phyloP scores from a whole-genome alignment of 1,140 invertebrate genomes.

The Pantala flavescens region DNA sequence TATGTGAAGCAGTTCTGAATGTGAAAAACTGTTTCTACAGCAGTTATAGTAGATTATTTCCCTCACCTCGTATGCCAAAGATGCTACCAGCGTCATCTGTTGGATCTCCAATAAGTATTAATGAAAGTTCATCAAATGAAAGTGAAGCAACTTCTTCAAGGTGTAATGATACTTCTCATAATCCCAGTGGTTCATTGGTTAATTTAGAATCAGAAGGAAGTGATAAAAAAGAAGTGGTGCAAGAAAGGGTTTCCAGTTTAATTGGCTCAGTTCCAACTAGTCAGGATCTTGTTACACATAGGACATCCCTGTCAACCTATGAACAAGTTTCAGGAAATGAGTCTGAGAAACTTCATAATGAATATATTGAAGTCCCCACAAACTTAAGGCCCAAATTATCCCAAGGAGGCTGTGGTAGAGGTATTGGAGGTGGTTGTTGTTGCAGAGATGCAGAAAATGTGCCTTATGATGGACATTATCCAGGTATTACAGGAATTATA shows the following conservation, averaged over 20 bases:
- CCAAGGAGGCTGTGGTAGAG: background rate
- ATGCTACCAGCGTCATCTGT: background rate
- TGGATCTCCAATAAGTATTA: background rate
- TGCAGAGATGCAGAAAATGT: background rate
- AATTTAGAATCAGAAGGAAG: too few species aligned
- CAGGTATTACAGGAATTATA: background rate
- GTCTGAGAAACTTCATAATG: background rate
- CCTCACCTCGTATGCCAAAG: background rate
- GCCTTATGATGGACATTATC: background rate
- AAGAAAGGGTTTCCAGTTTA: too few species aligned
- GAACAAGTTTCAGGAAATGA: too few species aligned
- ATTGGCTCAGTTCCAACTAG: too few species aligned
- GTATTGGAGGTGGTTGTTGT: background rate
- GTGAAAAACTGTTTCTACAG: constrained; percentile 27
- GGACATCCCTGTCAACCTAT: too few species aligned
- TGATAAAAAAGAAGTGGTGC: too few species aligned
- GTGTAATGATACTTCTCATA: background rate
- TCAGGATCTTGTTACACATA: too few species aligned
- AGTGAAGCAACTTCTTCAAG: background rate
- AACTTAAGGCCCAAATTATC: background rate
- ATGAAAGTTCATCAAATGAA: background rate
- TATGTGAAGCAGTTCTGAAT: constrained; percentile 35
- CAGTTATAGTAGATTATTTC: background rate
- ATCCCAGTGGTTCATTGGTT: background rate
- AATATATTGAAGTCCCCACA: background rate